phyloP scores from a whole-genome alignment of 2,797 vertebrate genomes.

The Eulemur coronatus region DNA sequence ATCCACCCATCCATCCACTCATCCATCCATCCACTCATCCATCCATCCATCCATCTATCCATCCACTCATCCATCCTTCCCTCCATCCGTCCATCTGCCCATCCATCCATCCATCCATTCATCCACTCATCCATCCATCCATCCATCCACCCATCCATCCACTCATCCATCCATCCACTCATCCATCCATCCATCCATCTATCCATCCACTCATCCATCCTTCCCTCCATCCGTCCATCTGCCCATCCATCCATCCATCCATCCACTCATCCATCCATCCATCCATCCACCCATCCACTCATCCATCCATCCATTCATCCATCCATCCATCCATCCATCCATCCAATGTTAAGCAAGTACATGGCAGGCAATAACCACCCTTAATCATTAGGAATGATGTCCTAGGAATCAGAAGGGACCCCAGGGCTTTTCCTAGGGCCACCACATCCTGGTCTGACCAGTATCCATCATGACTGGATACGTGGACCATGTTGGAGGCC shows the following conservation, averaged over 20 bases:
- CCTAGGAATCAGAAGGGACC: background rate
- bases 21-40: too few relatives aligned
- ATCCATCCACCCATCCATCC: background rate
- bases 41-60: fast-evolving
- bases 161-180: background rate
- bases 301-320: background rate
- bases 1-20: too few relatives aligned
- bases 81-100: too few relatives aligned
- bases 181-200: background rate
- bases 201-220: background rate
- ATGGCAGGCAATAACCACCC: background rate
- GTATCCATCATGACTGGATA: background rate
- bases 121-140: background rate
- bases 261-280: too few relatives aligned
- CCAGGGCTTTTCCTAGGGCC: background rate
- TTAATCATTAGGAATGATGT: background rate
- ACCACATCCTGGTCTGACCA: background rate
- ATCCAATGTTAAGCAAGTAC: background rate
- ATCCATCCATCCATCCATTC: too few relatives aligned
- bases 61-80: too few relatives aligned
- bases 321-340: too few relatives aligned
- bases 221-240: background rate
- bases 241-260: too few relatives aligned
- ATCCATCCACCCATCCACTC: too few relatives aligned
- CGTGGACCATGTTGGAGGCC: background rate